Conservation (phyloP, 92 coral and sea anemone species). For the Actinernus sp. region DNA sequence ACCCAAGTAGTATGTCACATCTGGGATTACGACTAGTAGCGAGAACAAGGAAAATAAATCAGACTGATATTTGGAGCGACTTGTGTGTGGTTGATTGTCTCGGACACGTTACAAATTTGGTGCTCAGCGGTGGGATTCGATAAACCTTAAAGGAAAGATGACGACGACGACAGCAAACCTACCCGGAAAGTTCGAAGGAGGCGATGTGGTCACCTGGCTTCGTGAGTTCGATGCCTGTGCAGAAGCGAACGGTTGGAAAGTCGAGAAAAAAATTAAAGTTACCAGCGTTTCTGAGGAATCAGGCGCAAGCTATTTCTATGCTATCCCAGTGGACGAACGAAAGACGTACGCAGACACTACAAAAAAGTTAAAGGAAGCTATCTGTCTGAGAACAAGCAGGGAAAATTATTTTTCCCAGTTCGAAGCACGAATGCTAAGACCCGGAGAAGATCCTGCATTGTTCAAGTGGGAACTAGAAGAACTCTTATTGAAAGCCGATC, state of each 20-base stretch:
- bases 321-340: conserved; percentile 14
- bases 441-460: conserved; percentile 4
- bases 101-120: too few species aligned
- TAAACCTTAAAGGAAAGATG: too few species aligned
- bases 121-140: too few species aligned
- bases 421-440: conserved; percentile 1
- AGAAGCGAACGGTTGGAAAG: conserved; percentile 46
- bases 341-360: conserved; percentile 3
- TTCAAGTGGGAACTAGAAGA: conserved; percentile 9
- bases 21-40: too few species aligned
- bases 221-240: conserved; percentile 43
- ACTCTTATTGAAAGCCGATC: conserved; percentile 2
- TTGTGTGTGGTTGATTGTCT: too few species aligned
- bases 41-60: too few species aligned
- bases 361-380: not conserved
- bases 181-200: conserved; percentile 41
- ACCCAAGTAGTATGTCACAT: too few species aligned
- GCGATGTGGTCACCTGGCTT: conserved; percentile 42
- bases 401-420: not conserved
- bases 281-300: conserved; percentile 34
- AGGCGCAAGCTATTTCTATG: conserved; percentile 51
- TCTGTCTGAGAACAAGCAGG: not conserved
- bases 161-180: conserved; percentile 35
- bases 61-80: too few species aligned
- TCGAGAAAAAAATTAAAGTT: conserved; percentile 33